Percentiles rank a stretch among this genome's conserved stretches.
Conservation (phyloP, 2,888 invertebrate genomes). For the Heliconius ethilla region DNA sequence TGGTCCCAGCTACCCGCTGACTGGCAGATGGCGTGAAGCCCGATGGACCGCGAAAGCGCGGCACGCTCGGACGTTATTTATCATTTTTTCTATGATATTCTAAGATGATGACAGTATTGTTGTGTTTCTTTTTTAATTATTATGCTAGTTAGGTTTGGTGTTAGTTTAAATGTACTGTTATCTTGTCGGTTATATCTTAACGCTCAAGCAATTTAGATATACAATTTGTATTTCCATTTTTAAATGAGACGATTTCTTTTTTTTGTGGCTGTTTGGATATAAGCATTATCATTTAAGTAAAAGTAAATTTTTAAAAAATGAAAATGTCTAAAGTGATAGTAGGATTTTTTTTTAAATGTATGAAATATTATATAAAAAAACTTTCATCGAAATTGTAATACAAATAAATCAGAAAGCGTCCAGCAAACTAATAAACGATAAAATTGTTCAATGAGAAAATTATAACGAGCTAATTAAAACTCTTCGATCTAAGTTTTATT, state of each 20-base stretch:
- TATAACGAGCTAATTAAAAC: constrained; percentile 73
- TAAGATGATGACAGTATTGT: constrained; percentile 50
- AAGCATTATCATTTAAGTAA: background rate
- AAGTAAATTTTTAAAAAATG: background rate
- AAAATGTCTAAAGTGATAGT: background rate
- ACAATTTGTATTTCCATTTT: background rate
- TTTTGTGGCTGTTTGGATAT: background rate
- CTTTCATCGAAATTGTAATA: background rate
- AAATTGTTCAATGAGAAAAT: constrained; percentile 65
- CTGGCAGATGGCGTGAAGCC: constrained; percentile 80
- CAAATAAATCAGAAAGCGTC: constrained; percentile 18
- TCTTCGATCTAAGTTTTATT: constrained; percentile 56
- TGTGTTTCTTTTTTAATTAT: constrained; percentile 26
- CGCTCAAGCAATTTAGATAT: background rate
- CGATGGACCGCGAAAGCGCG: constrained; percentile 81
- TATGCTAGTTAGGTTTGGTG: constrained; percentile 20
- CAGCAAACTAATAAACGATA: constrained; percentile 32
- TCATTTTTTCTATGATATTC: constrained; percentile 54
- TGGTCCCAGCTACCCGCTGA: constrained; percentile 73
- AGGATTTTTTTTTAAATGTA: background rate
- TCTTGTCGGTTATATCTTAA: background rate
- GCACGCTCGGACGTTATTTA: constrained; percentile 67
- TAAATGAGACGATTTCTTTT: background rate
- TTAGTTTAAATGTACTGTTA: background rate
- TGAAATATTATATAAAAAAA: background rate